phyloP scores from a whole-genome alignment of 2,888 invertebrate species.

The Dendrolimus pini region DNA sequence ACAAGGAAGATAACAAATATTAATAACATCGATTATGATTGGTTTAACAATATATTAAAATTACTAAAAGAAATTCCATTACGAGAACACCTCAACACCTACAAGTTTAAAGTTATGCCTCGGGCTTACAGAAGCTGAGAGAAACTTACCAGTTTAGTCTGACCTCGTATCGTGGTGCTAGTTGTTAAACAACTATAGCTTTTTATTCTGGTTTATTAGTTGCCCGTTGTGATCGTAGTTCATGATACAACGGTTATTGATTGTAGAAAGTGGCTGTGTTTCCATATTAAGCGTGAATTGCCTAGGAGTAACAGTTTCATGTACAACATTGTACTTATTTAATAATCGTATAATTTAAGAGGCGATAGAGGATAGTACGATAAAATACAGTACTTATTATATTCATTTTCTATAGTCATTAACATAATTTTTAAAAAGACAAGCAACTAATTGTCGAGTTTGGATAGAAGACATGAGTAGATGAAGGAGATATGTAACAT shows the following conservation, averaged over 20 bases:
- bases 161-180: constrained; percentile 27
- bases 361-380: not conserved
- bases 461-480: no score
- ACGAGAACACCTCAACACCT: constrained; percentile 31
- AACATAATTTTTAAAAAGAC: no score
- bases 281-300: constrained; percentile 48
- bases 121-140: constrained; percentile 54
- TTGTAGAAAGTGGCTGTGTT: constrained; percentile 53
- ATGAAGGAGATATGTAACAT: no score
- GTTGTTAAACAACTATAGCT: not conserved
- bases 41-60: no score
- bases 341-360: constrained; percentile 22
- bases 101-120: constrained; percentile 42
- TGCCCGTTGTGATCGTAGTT: constrained; percentile 15
- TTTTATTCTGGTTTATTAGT: not conserved
- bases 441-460: no score
- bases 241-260: constrained; percentile 27
- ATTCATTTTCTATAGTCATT: no score
- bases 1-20: no score
- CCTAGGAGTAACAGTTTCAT: constrained; percentile 31
- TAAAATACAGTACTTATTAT: no score
- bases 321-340: constrained; percentile 40
- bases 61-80: not conserved
- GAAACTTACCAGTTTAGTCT: constrained; percentile 40
- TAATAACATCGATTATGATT: no score